Evolutionary conservation across 2,888 invertebrate genomes (phyloP).

Genomic region (Anthophora plumipes): DNA sequence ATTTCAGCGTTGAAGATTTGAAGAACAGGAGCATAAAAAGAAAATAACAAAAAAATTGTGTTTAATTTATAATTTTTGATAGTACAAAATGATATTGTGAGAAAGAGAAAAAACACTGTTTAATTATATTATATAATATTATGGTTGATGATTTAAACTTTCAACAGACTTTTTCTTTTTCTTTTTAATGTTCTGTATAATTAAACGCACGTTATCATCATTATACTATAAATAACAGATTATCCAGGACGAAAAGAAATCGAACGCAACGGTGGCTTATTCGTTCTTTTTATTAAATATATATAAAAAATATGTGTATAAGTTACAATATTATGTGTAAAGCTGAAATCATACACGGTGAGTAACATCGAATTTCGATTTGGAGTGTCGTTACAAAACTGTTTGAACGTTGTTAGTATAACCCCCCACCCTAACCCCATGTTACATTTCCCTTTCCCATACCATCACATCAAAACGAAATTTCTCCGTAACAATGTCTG

Average conservation of each 20-base stretch:
- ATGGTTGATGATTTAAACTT: too few species aligned
- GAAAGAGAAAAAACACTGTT: too few species aligned
- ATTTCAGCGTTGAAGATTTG: neutral
- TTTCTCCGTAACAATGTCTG: constrained; percentile 1
- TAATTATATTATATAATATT: too few species aligned
- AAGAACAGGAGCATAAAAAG: neutral
- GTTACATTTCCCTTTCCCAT: constrained; percentile 11
- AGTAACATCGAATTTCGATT: constrained; percentile 59
- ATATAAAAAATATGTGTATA: constrained; percentile 84
- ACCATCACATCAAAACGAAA: constrained; percentile 8
- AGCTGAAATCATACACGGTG: constrained; percentile 79
- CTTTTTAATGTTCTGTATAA: neutral
- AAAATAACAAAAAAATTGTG: neutral
- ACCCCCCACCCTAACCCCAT: neutral
- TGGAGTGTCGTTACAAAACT: constrained; percentile 57
- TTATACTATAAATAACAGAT: neutral
- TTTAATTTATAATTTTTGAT: too few species aligned
- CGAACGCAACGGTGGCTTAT: constrained; percentile 49
- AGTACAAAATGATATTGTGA: too few species aligned
- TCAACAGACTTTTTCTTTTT: too few species aligned
- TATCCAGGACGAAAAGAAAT: constrained; percentile 10
- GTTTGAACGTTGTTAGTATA: constrained; percentile 52
- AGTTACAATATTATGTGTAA: constrained; percentile 82
- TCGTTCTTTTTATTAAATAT: constrained; percentile 83
- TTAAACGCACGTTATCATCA: neutral